Conservation (phyloP, 2,113 vertebrate genomes). For the Choloepus hoffmanni region DNA sequence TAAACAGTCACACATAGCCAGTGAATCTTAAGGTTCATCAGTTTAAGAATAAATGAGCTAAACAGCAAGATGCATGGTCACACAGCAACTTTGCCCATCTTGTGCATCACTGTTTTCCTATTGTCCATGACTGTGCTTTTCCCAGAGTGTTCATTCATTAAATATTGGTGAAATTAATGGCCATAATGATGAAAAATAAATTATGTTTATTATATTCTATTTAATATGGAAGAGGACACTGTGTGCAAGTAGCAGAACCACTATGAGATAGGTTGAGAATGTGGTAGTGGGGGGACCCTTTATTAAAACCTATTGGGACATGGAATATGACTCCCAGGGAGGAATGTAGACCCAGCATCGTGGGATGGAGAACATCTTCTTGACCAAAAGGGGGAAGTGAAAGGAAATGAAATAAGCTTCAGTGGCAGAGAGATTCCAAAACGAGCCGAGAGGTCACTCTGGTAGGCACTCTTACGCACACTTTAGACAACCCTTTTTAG, state of each 20-base stretch:
- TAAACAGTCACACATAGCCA: background rate
- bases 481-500: no score
- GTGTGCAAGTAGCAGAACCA: background rate
- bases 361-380: no score
- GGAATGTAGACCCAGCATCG: no score
- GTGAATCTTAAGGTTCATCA: background rate
- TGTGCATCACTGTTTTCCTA: background rate
- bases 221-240: background rate
- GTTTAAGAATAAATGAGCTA: background rate
- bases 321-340: no score
- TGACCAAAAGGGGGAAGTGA: no score
- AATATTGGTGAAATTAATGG: constrained; percentile 12
- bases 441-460: no score
- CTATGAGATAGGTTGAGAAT: background rate
- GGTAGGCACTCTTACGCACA: no score
- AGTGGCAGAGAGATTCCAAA: no score
- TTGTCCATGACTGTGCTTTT: background rate
- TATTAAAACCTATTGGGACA: background rate
- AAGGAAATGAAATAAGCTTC: no score
- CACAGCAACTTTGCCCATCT: background rate
- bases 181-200: background rate
- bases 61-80: background rate
- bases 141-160: background rate
- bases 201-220: background rate
- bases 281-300: background rate